Conservation (phyloP, 2,797 vertebrate species). For the Oreochromis grahami region DNA sequence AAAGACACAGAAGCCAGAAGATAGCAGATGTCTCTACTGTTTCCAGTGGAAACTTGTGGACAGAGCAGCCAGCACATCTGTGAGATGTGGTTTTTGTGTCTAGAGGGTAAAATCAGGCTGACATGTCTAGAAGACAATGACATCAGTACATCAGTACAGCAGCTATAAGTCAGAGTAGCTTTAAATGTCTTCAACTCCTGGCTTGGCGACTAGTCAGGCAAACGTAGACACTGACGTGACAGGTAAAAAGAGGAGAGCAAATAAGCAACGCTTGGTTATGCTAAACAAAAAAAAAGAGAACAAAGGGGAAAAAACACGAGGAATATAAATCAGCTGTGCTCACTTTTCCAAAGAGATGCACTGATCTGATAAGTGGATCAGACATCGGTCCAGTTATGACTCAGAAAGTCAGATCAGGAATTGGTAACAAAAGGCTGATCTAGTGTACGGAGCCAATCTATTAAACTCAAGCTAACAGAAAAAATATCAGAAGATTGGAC, state of each 20-base stretch:
- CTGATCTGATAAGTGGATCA: background rate
- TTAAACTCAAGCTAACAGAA: background rate
- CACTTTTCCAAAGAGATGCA: background rate
- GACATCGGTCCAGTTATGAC: background rate
- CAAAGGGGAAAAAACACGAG: background rate
- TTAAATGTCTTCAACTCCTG: conserved; percentile 35
- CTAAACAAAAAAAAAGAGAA: background rate
- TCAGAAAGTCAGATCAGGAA: background rate
- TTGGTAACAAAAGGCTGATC: background rate
- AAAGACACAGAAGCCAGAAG: background rate
- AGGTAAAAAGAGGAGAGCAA: background rate
- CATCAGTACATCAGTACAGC: conserved; percentile 21
- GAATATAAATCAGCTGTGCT: background rate
- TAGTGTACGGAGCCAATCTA: background rate
- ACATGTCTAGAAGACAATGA: conserved; percentile 46
- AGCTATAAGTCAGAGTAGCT: conserved; percentile 44
- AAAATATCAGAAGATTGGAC: background rate
- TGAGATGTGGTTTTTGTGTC: conserved; percentile 38
- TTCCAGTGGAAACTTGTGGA: conserved; percentile 49
- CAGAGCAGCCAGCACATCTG: conserved; percentile 33
- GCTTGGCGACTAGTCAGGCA: conserved; percentile 19
- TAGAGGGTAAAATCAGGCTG: conserved; percentile 49
- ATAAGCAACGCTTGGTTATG: background rate
- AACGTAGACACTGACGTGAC: background rate
- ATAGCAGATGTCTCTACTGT: conserved; percentile 43